Evolutionary conservation across 2,797 vertebrate genomes (phyloP).

Genomic region (Macropus fuliginosus): DNA sequence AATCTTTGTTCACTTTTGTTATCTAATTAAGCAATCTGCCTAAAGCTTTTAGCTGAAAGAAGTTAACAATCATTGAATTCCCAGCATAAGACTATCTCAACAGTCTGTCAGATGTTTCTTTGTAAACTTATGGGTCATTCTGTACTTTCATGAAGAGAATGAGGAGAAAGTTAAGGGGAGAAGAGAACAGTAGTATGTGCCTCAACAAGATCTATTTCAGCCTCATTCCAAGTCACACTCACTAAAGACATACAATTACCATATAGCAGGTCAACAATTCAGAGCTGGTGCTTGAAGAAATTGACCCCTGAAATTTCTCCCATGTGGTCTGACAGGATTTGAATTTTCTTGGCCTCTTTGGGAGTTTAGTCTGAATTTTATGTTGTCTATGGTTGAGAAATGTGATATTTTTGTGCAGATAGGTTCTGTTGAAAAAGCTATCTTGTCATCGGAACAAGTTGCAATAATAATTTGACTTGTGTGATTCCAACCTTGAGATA

Average conservation of each 20-base stretch:
- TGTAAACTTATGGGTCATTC: background rate
- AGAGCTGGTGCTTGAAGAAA: background rate
- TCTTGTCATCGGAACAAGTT: background rate
- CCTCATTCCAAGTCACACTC: background rate
- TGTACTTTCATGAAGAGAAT: background rate
- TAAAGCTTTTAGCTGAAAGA: background rate
- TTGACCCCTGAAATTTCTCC: background rate
- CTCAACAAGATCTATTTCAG: fast-evolving
- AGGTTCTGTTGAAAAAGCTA: background rate
- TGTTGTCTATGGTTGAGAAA: background rate
- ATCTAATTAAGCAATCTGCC: fast-evolving
- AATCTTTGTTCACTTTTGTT: background rate
- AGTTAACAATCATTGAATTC: background rate
- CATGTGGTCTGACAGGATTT: fast-evolving
- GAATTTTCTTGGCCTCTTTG: background rate
- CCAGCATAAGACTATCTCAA: background rate
- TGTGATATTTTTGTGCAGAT: background rate
- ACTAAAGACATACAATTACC: background rate
- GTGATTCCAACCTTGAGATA: background rate
- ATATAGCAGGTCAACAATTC: background rate
- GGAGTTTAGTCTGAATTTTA: background rate
- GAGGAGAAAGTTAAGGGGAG: background rate
- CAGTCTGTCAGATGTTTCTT: background rate
- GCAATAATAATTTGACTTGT: background rate
- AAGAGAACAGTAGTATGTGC: background rate